Evolutionary conservation across 2,888 invertebrate genomes (phyloP).

Genomic region (Nebria brevicollis): DNA sequence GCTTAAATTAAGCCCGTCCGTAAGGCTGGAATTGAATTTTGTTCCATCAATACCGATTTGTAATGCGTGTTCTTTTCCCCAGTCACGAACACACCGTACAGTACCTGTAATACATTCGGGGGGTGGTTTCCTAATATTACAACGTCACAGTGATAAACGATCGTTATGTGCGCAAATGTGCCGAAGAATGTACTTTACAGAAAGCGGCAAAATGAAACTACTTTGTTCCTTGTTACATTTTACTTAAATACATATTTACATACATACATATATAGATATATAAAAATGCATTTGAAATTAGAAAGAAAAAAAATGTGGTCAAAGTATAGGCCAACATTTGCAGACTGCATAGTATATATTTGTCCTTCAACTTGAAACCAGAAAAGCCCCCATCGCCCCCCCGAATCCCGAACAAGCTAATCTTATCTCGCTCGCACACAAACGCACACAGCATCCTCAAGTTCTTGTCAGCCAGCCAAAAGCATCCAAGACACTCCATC

Average conservation of each 20-base stretch:
- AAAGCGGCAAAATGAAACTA: too few species aligned
- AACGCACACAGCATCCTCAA: neutral
- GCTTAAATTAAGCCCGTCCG: too few species aligned
- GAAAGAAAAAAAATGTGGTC: too few species aligned
- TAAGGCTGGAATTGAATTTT: too few species aligned
- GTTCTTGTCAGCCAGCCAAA: slow-evolving; percentile 32
- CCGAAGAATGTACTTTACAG: neutral
- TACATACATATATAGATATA: too few species aligned
- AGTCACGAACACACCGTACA: slow-evolving; percentile 11
- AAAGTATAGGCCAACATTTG: slow-evolving; percentile 19
- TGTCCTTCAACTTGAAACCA: slow-evolving; percentile 47
- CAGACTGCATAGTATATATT: slow-evolving; percentile 23
- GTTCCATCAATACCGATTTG: neutral
- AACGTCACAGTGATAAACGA: slow-evolving; percentile 42
- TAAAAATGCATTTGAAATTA: too few species aligned
- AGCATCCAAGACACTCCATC: slow-evolving; percentile 3
- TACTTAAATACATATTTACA: too few species aligned
- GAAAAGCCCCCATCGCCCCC: slow-evolving; percentile 19
- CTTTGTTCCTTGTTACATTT: too few species aligned
- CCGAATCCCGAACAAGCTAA: slow-evolving; percentile 5
- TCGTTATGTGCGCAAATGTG: neutral
- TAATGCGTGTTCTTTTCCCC: neutral
- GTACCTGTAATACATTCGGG: slow-evolving; percentile 29
- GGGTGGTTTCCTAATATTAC: slow-evolving; percentile 37
- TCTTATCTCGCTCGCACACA: neutral